These are phyloP conservation scores for Nemoura dubitans DNA, from an alignment of 2,888 invertebrate species.

Conservation along the genomic window DNA sequence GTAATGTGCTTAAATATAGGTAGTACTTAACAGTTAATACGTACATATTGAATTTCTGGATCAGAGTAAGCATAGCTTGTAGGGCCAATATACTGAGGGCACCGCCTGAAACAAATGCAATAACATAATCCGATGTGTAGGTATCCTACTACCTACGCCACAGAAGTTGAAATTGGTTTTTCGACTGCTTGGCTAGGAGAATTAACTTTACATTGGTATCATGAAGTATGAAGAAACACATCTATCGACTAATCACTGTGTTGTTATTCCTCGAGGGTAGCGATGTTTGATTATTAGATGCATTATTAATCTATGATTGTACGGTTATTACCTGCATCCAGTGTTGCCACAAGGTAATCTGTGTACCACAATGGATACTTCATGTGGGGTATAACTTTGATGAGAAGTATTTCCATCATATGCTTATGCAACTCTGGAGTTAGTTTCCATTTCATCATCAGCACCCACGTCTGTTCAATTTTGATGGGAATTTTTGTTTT, in stretches of 20 bases:
- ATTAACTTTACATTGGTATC: too few relatives aligned
- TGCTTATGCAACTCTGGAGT: slow-evolving; percentile 74
- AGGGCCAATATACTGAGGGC: slow-evolving; percentile 88
- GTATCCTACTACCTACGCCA: too few relatives aligned
- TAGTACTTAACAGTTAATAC: slow-evolving; percentile 54
- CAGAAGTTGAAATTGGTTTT: too few relatives aligned
- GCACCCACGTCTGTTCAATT: slow-evolving; percentile 79
- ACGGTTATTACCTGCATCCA: slow-evolving; percentile 72
- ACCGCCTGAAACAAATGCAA: slow-evolving; percentile 69
- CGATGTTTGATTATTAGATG: not conserved
- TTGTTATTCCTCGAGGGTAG: too few relatives aligned
- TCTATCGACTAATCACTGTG: too few relatives aligned
- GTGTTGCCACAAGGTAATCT: slow-evolving; percentile 90
- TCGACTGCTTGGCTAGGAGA: too few relatives aligned
- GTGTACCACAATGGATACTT: slow-evolving; percentile 84
- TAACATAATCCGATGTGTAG: too few relatives aligned
- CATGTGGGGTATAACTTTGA: slow-evolving; percentile 82
- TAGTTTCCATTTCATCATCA: slow-evolving; percentile 75
- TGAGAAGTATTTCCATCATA: slow-evolving; percentile 81
- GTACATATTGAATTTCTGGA: slow-evolving; percentile 87
- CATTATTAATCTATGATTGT: not conserved
- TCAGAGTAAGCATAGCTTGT: slow-evolving; percentile 90
- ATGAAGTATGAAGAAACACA: too few relatives aligned
- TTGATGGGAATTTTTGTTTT: slow-evolving; percentile 64
- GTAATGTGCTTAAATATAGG: not conserved